Conservation (phyloP, 2,797 vertebrate genomes). For the Arnoldichthys spilopterus region DNA sequence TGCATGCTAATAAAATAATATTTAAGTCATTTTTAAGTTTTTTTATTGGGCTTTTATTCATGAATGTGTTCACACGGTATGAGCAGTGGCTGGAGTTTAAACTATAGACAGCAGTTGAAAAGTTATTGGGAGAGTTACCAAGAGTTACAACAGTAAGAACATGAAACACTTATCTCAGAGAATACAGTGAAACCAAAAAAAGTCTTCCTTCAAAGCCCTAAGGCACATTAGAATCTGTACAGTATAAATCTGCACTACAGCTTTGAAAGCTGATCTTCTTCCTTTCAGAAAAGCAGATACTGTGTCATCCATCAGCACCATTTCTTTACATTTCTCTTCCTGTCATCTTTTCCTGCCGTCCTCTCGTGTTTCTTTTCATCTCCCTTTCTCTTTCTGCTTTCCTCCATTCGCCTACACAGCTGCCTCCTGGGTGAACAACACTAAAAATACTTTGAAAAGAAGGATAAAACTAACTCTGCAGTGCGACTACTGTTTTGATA, state of each 20-base stretch:
- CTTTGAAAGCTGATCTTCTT: constrained; percentile 29
- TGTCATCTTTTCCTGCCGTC: constrained; percentile 20
- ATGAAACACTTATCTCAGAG: not conserved
- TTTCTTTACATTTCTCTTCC: constrained; percentile 21
- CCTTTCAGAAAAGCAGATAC: constrained; percentile 47
- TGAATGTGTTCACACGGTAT: not conserved
- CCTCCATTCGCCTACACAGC: constrained; percentile 43
- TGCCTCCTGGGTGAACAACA: constrained; percentile 55
- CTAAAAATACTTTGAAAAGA: constrained; percentile 69
- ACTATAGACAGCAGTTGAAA: not conserved
- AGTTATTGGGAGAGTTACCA: not conserved
- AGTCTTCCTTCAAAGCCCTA: not conserved
- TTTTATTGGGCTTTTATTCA: not conserved
- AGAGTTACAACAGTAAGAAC: not conserved
- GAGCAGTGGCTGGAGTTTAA: not conserved
- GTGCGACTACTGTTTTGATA: constrained; percentile 54
- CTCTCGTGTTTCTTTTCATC: constrained; percentile 41
- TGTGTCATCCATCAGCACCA: constrained; percentile 34
- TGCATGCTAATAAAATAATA: not conserved
- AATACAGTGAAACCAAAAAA: not conserved
- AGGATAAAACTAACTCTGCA: constrained; percentile 58
- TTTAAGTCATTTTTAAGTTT: not conserved
- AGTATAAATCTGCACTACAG: constrained; percentile 8
- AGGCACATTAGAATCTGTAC: not conserved
- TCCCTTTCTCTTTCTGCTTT: constrained; percentile 37